A percentile compares a stretch with the other conserved stretches of the same genome.
Evolutionary conservation across 92 coral and sea anemone genomes (phyloP).

Genomic region (Phenganax subtilis): DNA sequence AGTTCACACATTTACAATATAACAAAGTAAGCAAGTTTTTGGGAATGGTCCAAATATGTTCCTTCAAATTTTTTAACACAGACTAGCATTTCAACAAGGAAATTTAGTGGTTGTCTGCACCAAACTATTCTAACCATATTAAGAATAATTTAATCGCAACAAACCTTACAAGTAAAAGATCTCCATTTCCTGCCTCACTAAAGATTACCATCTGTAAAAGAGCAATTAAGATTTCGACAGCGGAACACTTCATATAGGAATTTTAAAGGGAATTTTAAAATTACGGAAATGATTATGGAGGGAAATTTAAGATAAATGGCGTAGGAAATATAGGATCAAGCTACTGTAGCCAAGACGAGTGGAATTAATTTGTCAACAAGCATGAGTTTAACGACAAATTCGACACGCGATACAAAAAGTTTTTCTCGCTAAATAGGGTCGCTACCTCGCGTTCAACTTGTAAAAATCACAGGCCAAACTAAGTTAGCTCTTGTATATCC

Average conservation of each 20-base stretch:
- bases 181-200: too few relatives aligned
- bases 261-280: neutral
- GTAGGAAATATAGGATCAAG: neutral
- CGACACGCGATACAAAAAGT: neutral
- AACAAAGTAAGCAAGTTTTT: too few relatives aligned
- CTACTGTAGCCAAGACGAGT: neutral
- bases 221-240: neutral
- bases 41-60: too few relatives aligned
- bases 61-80: too few relatives aligned
- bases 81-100: too few relatives aligned
- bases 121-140: too few relatives aligned
- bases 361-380: neutral
- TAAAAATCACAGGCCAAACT: neutral
- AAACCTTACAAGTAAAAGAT: too few relatives aligned
- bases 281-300: neutral
- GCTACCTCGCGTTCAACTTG: neutral
- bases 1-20: too few relatives aligned
- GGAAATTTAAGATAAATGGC: too few relatives aligned
- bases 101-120: too few relatives aligned
- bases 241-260: neutral
- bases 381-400: too few relatives aligned
- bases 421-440: constrained; percentile 2
- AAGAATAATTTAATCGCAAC: too few relatives aligned
- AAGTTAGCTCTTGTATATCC: neutral
- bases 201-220: neutral